Evolutionary conservation across 2,113 vertebrate species (phyloP), one percentile per base, ranked within the genome.

Genomic region (Panurus biarmicus): DNA sequence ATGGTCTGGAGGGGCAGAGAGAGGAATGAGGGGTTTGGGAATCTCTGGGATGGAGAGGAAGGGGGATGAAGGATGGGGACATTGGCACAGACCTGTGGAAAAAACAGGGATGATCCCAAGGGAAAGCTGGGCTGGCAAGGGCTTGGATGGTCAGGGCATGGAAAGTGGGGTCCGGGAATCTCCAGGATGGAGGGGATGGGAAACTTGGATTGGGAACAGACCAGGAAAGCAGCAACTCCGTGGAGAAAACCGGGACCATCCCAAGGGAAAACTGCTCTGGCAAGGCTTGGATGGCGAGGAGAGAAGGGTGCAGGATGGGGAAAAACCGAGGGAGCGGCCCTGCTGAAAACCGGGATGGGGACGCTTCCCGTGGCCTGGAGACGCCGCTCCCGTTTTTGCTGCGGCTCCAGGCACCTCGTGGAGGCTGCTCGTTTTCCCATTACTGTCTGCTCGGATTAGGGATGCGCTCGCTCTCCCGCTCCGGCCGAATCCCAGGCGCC

Each of bases 261-360:
- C 56, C 4, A 5, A 20, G 16, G 45, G 25, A 61, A 31, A 18
- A 5, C 22, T 12, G 21, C 1, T 2, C n/a, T n/a, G 66, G 72
- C 5, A 17, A 58, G 6, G 9, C n/a, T 26, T 4, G 20, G 74
- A 13, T 2, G 29, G 5, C 5, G 13, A 16, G 12, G 33, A 3
- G 20, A 56, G 19, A n/a, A 3, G 10, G 9, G 1, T 1, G 5
- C 7, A 0, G 2, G 22, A 7, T 0, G 12, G 26, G 17, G 12
- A 33, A 20, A 14, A 36, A 5, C 8, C n/a, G n/a, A 3, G 5
- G 35, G 42, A 35, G 1, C 1, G 0, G 5, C 5, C 31, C 50
- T 2, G 0, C 13, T 0, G 10, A 2, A 26, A 7, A 1, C 1
- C 8, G 1, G 16, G 14, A 1, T 1, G 6, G 14, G 54, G 69